Evolutionary conservation across 2,888 invertebrate species (phyloP).

Genomic region (Serripes groenlandicus): DNA sequence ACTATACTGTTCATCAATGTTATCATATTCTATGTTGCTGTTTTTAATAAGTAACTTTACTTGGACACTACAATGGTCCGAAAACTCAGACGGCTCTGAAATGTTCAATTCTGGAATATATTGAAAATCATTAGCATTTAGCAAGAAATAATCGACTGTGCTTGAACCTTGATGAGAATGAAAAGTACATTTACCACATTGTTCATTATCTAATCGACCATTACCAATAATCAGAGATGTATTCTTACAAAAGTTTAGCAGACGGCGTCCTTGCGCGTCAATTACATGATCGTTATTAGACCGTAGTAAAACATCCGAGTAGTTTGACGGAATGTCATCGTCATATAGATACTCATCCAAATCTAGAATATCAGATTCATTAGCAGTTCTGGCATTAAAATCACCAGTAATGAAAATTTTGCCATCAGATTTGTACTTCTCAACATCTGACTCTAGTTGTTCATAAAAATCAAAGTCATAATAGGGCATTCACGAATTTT

Average conservation of each 20-base stretch:
- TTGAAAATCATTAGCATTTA: not conserved
- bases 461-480: conserved; percentile 3
- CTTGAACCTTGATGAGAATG: not conserved
- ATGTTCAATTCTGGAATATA: not conserved
- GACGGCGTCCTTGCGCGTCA: not conserved
- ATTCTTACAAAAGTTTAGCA: not conserved
- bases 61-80: not conserved
- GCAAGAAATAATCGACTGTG: conserved; percentile 12
- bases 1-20: not conserved
- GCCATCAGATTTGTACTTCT: not conserved
- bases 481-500: too few species aligned
- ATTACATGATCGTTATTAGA: conserved; percentile 5
- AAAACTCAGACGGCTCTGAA: not conserved
- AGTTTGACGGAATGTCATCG: not conserved
- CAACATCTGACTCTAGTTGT: not conserved
- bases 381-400: conserved; percentile 4
- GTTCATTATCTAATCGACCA: not conserved
- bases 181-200: not conserved
- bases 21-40: not conserved
- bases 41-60: not conserved
- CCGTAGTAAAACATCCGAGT: not conserved
- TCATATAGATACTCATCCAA: not conserved
- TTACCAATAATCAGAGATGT: conserved; percentile 9
- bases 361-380: conserved; percentile 11
- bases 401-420: not conserved